Percentiles rank a stretch among this genome's conserved stretches.
phyloP scores from a whole-genome alignment of 1,140 invertebrate genomes.

The Bombus balteatus region DNA sequence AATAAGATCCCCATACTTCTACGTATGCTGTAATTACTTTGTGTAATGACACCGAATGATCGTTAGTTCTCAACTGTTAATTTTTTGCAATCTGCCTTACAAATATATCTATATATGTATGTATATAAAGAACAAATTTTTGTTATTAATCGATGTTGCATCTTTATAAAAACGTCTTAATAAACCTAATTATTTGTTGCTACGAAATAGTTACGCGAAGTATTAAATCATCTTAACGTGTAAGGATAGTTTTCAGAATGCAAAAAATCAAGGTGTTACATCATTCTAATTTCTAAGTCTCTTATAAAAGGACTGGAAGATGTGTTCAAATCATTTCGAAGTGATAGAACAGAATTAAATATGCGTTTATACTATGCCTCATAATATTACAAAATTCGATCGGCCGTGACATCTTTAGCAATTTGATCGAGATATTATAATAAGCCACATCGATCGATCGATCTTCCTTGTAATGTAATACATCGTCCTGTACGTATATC shows the following conservation, averaged over 20 bases:
- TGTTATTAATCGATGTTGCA: not conserved
- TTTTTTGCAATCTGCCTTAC: not conserved
- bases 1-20: not conserved
- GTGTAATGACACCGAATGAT: not conserved
- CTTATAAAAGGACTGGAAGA: constrained; percentile 15
- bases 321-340: not conserved
- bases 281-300: not conserved
- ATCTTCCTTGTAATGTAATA: not conserved
- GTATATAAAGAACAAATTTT: not conserved
- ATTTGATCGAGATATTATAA: not conserved
- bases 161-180: too few relatives aligned
- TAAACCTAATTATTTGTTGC: not conserved
- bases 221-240: not conserved
- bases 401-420: not conserved
- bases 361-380: not conserved
- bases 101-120: not conserved
- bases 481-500: not conserved
- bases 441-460: not conserved
- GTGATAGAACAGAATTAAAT: not conserved
- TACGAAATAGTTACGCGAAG: not conserved
- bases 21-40: not conserved
- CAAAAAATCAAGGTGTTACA: not conserved
- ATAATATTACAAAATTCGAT: not conserved
- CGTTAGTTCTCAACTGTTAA: not conserved
- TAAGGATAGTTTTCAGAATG: not conserved